Evolutionary conservation across 2,113 vertebrate genomes (phyloP).

Genomic region (Micronisus gabar): DNA sequence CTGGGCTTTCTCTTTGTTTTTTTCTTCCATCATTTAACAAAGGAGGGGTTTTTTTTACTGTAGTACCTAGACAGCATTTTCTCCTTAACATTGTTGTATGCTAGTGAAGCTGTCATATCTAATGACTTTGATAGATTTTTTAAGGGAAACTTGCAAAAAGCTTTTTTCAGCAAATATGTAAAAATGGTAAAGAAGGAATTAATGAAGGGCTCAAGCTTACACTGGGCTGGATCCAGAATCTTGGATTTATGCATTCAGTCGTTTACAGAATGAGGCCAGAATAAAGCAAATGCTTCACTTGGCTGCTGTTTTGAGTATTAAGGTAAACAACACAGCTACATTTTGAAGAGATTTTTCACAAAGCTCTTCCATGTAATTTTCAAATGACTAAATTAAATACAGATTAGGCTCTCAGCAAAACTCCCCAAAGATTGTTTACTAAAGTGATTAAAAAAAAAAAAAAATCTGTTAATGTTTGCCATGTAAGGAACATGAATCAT

Average conservation of each 20-base stretch:
- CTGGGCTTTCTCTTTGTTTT: neutral
- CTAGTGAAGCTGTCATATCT: neutral
- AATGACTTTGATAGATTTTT: neutral
- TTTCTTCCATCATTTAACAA: neutral
- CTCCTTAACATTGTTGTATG: neutral
- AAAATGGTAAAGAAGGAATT: neutral
- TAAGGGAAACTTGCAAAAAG: neutral
- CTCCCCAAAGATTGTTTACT: neutral
- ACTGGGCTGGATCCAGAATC: neutral
- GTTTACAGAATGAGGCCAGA: neutral
- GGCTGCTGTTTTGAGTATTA: neutral
- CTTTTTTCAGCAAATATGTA: neutral
- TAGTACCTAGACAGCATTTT: neutral
- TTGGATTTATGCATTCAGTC: neutral
- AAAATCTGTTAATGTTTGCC: neutral
- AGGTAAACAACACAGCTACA: neutral
- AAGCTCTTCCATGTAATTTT: neutral
- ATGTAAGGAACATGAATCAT: neutral
- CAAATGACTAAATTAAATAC: neutral
- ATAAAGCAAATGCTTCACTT: neutral
- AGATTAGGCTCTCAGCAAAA: neutral
- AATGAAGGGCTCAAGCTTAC: neutral
- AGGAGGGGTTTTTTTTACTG: neutral
- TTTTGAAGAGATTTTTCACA: neutral
- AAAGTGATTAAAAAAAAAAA: neutral